These are phyloP conservation scores for Pseudois nayaur DNA, from an alignment of 2,113 vertebrate genomes.

Conservation along the genomic window DNA sequence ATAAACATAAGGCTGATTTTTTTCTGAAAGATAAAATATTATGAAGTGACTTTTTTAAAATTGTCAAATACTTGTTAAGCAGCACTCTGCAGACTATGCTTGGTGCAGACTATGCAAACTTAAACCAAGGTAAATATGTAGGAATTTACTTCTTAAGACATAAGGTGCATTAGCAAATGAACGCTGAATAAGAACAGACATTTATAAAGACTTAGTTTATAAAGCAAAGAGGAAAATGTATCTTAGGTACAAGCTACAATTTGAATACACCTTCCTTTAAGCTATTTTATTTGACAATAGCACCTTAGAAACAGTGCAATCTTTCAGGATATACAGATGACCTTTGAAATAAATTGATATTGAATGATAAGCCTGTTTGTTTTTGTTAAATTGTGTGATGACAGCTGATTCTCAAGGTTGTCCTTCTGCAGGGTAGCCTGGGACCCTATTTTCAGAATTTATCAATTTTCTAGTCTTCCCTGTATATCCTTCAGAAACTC, in stretches of 20 bases:
- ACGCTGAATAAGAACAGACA: not conserved
- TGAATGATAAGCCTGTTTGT: not conserved
- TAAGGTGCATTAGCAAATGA: not conserved
- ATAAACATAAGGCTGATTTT: not conserved
- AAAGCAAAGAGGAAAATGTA: not conserved
- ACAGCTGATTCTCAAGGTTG: not conserved
- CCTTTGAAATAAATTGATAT: not conserved
- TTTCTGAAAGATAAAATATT: not conserved
- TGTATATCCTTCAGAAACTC: not conserved
- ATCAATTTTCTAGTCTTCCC: not conserved
- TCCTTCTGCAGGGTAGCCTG: not conserved
- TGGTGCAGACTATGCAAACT: not conserved
- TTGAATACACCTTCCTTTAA: not conserved
- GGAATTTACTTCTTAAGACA: not conserved
- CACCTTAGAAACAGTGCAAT: not conserved
- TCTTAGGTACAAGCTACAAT: not conserved
- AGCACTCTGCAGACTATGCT: not conserved
- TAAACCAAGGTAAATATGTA: not conserved
- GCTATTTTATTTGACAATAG: not conserved
- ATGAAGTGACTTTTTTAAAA: not conserved
- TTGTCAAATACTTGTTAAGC: not conserved
- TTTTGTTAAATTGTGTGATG: not conserved
- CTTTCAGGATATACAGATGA: not conserved
- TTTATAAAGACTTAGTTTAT: not conserved
- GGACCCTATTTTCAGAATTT: not conserved